Evolutionary conservation across 1,140 invertebrate genomes (phyloP), one percentile per base, ranked within the genome.

Genomic region (Scaptomyza pallida): DNA sequence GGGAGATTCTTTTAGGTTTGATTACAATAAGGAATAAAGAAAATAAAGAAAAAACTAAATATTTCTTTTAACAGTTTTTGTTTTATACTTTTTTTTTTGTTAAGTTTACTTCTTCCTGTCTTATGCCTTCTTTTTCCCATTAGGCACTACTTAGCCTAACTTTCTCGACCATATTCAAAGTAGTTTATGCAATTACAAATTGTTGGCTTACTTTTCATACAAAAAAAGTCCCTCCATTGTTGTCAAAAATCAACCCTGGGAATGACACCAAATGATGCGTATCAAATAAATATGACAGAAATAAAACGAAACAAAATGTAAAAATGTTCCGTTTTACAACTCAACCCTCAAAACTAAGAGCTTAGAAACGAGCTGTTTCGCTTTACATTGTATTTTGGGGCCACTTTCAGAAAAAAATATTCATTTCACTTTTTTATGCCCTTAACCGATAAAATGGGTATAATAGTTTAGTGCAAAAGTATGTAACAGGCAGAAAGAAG

Each of bases 381-480:
- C 55, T 72, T 60, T 33, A 52, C 45, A 72, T 73, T 73, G 60
- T 77, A 68, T 71, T 85, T 75, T 75, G 50, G 67, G 55, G 48
- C 47, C 47, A 67, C 59, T 67, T 75, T 54, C 15, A 17, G 33
- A 57, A 54, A 65, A 75, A 30, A 83, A 75, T 83, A 63, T 83
- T 78, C 79, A 83, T 83, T 83, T 55, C 60, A 59, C 50, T 70
- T 62, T 60, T n/a, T n/a, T n/a, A n/a, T n/a, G n/a, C n/a, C n/a
- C n/a, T n/a, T n/a, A n/a, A n/a, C n/a, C n/a, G n/a, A n/a, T n/a
- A n/a, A n/a, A n/a, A n/a, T n/a, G n/a, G n/a, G n/a, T n/a, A n/a
- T n/a, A n/a, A n/a, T n/a, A n/a, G n/a, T n/a, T n/a, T n/a, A n/a
- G n/a, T n/a, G n/a, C n/a, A n/a, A n/a, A n/a, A n/a, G n/a, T n/a